Evolutionary conservation across 2,113 vertebrate genomes (phyloP).

Genomic region (Donacobius atricapilla): DNA sequence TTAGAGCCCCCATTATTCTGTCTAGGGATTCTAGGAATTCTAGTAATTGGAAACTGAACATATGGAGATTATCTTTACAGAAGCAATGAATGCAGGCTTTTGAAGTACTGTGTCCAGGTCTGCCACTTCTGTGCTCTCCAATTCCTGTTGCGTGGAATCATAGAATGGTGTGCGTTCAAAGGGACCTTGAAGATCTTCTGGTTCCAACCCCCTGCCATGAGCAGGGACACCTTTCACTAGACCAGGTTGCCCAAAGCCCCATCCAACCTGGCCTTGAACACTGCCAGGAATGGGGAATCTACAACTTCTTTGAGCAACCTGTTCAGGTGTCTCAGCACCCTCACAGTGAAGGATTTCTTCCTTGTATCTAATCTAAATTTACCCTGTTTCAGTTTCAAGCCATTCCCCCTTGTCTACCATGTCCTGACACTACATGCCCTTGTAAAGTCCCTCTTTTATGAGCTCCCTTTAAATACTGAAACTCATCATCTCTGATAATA

Average conservation of each 20-base stretch:
- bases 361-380: not conserved
- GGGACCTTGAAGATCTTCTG: not conserved
- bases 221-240: not conserved
- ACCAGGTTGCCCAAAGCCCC: not conserved
- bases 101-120: not conserved
- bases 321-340: not conserved
- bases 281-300: not conserved
- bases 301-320: not conserved
- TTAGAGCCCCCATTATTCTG: not conserved
- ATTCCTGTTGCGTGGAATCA: not conserved
- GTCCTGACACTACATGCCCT: not conserved
- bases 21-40: not conserved
- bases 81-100: not conserved
- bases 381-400: not conserved
- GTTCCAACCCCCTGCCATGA: not conserved
- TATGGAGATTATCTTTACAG: not conserved
- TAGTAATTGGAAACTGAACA: not conserved
- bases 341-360: not conserved
- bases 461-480: not conserved
- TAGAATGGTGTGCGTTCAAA: not conserved
- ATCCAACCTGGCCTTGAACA: not conserved
- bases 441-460: not conserved
- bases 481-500: not conserved
- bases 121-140: not conserved
- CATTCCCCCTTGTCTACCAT: not conserved